These are phyloP conservation scores for Atta colombica DNA, from an alignment of 1,140 invertebrate genomes.

Conservation along the genomic window DNA sequence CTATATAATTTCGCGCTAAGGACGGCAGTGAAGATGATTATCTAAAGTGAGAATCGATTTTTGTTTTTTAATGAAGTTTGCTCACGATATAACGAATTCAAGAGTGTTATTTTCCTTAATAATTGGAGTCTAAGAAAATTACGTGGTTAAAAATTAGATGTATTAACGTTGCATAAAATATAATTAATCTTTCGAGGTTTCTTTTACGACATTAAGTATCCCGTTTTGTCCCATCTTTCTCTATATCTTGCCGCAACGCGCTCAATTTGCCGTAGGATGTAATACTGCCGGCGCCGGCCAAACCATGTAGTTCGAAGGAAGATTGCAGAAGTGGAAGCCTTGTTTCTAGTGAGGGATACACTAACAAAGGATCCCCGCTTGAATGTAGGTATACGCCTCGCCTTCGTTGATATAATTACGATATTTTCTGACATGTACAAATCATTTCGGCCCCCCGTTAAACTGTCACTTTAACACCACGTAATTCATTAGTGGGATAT, in stretches of 20 bases:
- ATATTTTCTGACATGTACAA: constrained; percentile 59
- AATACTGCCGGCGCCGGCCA: constrained; percentile 53
- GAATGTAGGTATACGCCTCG: constrained; percentile 22
- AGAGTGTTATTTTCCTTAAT: too few species aligned
- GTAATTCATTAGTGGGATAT: constrained; percentile 42
- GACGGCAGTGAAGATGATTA: background rate
- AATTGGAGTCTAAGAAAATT: background rate
- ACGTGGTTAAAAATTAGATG: background rate
- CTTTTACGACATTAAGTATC: constrained; percentile 16
- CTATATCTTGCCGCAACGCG: constrained; percentile 13
- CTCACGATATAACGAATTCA: background rate
- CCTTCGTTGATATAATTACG: constrained; percentile 60
- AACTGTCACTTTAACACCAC: constrained; percentile 56
- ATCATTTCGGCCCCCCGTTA: constrained; percentile 54
- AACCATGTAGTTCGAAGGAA: constrained; percentile 31
- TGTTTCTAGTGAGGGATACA: constrained; percentile 28
- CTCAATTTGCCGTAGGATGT: constrained; percentile 57
- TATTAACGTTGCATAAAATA: background rate
- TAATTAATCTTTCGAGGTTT: background rate
- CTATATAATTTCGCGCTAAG: background rate
- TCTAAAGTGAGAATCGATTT: background rate
- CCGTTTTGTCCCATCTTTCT: constrained; percentile 42
- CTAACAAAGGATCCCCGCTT: constrained; percentile 41
- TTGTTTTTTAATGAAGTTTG: background rate
- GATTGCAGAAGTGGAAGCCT: constrained; percentile 51